Conservation (phyloP, 2,797 vertebrate species). For the Notolepis coatsorum region DNA sequence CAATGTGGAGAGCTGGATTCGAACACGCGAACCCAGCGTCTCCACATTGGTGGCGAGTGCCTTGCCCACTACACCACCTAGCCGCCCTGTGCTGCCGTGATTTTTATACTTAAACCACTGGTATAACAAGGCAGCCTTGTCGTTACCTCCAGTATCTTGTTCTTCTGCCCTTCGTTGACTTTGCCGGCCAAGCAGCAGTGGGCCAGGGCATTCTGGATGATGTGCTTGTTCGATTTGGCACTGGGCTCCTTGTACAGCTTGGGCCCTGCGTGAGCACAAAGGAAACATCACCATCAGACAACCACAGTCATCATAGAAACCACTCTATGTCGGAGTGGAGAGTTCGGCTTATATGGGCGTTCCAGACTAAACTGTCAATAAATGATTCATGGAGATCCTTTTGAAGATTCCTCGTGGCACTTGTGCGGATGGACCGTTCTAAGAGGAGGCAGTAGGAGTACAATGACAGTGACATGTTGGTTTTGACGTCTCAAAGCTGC, state of each 20-base stretch:
- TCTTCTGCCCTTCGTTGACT: constrained; percentile 98
- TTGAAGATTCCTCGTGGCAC: constrained; percentile 11
- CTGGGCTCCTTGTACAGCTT: constrained; percentile 98
- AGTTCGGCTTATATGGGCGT: not conserved
- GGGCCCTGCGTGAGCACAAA: constrained; percentile 84
- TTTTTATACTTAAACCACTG: too few relatives aligned
- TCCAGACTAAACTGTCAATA: constrained; percentile 25
- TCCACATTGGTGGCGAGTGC: too few relatives aligned
- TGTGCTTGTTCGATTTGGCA: constrained; percentile 99
- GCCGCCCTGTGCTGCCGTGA: too few relatives aligned
- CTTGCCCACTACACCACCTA: too few relatives aligned
- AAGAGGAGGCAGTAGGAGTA: not conserved
- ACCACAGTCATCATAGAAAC: constrained; percentile 51
- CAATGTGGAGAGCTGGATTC: too few relatives aligned
- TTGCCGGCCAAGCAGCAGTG: constrained; percentile 98
- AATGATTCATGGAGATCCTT: constrained; percentile 29
- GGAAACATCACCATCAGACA: constrained; percentile 8
- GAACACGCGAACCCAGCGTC: too few relatives aligned
- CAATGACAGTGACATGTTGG: not conserved
- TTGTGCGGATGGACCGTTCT: not conserved
- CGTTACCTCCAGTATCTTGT: constrained; percentile 97
- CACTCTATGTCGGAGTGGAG: constrained; percentile 22
- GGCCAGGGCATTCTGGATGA: constrained; percentile 96
- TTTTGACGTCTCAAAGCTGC: not conserved
- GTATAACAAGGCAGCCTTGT: too few relatives aligned